Conservation (phyloP, 2,888 invertebrate genomes). For the Pemphredon lugubris region DNA sequence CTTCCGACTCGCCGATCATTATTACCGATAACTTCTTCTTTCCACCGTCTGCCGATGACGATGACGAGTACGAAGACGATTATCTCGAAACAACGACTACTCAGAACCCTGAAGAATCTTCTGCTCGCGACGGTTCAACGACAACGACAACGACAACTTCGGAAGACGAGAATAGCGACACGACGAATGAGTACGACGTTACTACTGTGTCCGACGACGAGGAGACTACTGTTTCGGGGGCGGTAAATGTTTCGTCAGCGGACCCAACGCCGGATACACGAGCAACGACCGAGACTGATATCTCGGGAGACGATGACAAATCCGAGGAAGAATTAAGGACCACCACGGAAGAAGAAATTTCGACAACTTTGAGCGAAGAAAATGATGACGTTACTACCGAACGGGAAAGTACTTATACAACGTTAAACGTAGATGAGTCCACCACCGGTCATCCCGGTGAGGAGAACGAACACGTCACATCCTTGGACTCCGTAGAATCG, state of each 20-base stretch:
- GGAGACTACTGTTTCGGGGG: too few species aligned
- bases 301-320: constrained; percentile 22
- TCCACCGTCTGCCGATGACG: constrained; percentile 64
- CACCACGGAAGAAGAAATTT: neutral
- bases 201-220: neutral
- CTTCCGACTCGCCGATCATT: constrained; percentile 68
- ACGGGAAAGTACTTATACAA: constrained; percentile 4
- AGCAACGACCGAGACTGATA: constrained; percentile 4
- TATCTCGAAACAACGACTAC: constrained; percentile 27
- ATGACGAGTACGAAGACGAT: constrained; percentile 56
- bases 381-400: constrained; percentile 23
- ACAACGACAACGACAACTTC: neutral
- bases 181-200: neutral
- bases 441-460: constrained; percentile 14
- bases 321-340: constrained; percentile 9
- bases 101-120: neutral
- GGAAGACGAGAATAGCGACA: constrained; percentile 7
- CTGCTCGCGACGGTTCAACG: neutral
- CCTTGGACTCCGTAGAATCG: constrained; percentile 11
- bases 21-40: constrained; percentile 79
- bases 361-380: too few species aligned
- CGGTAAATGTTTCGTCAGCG: constrained; percentile 8
- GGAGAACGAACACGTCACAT: constrained; percentile 7
- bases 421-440: constrained; percentile 10
- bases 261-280: constrained; percentile 2